A percentile compares a stretch with the other conserved stretches of the same genome.
Evolutionary conservation across 37 sponge, comb jelly and placozoan species (phyloP).

Genomic region (Mnemiopsis leidyi): DNA sequence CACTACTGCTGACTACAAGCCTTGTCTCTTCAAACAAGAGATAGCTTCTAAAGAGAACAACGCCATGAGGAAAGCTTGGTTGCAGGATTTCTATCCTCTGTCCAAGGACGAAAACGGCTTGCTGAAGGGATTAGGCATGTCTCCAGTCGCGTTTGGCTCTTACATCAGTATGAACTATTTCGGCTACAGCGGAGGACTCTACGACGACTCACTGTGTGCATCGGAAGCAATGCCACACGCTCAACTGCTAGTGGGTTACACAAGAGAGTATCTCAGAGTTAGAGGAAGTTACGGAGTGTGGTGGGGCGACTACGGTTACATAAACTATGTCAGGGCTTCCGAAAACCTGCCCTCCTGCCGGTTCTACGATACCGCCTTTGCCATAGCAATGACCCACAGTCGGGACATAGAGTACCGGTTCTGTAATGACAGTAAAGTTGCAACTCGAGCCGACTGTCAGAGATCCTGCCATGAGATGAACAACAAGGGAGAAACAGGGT

Average conservation of each 20-base stretch:
- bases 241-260: neutral
- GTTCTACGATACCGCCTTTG: neutral
- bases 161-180: neutral
- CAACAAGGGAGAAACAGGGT: neutral
- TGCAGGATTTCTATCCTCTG: neutral
- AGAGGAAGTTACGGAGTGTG: neutral
- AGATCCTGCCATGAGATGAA: neutral
- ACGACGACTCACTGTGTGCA: neutral
- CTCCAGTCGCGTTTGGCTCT: neutral
- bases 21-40: neutral
- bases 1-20: neutral
- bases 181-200: neutral
- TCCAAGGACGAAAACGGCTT: neutral
- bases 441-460: neutral
- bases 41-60: neutral
- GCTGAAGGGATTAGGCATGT: neutral
- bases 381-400: neutral
- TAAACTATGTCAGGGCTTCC: neutral
- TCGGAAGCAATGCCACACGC: neutral
- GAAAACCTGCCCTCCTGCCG: neutral
- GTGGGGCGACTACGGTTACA: neutral
- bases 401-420: neutral
- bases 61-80: neutral
- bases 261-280: neutral
- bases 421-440: neutral